Conservation (phyloP, 2,113 vertebrate genomes). For the Oryzias melastigma region DNA sequence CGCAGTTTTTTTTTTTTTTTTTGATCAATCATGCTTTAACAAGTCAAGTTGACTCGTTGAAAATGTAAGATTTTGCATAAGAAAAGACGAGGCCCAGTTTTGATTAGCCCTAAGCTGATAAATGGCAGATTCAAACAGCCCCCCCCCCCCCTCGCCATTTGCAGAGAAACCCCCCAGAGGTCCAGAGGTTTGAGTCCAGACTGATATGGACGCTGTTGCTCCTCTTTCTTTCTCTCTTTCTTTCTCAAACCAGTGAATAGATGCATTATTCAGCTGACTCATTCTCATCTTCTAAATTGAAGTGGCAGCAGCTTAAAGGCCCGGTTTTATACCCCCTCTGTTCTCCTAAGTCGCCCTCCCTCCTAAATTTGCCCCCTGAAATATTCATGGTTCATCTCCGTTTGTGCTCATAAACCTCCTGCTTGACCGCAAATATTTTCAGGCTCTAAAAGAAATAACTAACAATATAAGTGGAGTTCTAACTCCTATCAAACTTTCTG, state of each 20-base stretch:
- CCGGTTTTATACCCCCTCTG: constrained; percentile 16
- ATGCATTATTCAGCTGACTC: constrained; percentile 77
- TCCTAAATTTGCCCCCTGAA: constrained; percentile 52
- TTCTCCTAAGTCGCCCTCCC: constrained; percentile 20
- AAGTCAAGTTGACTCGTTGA: constrained; percentile 82
- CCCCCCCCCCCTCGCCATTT: constrained; percentile 70
- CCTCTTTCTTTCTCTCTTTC: constrained; percentile 76
- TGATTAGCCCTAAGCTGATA: constrained; percentile 82
- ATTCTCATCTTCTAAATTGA: constrained; percentile 76
- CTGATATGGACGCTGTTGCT: constrained; percentile 75
- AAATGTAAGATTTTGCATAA: constrained; percentile 80
- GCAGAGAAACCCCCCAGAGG: constrained; percentile 65
- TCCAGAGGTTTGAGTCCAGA: constrained; percentile 76
- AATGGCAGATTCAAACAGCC: constrained; percentile 76
- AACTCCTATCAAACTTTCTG: no score
- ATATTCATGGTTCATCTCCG: constrained; percentile 58
- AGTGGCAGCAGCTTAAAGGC: constrained; percentile 74
- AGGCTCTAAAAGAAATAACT: no score
- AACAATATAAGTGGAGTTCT: no score
- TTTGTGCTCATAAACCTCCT: constrained; percentile 6
- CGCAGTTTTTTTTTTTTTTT: constrained; percentile 60
- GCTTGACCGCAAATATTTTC: constrained; percentile 8
- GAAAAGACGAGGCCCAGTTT: constrained; percentile 74
- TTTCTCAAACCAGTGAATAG: constrained; percentile 71
- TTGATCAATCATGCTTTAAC: constrained; percentile 84